phyloP scores from a whole-genome alignment of 2,888 invertebrate genomes.

The Physocephala rufipes region DNA sequence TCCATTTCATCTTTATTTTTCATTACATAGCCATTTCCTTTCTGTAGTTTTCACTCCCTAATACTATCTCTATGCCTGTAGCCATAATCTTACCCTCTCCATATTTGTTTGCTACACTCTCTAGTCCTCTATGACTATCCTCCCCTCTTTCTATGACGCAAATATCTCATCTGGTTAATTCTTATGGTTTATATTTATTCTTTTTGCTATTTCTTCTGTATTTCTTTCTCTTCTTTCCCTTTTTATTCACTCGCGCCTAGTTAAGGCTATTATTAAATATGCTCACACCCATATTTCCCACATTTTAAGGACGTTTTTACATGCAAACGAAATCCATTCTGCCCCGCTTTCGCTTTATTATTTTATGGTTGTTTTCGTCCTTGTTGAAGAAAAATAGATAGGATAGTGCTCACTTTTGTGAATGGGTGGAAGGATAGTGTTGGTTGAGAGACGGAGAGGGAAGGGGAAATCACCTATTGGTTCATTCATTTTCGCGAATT shows the following conservation, averaged over 20 bases:
- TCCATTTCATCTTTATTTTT: too few species aligned
- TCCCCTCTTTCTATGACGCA: neutral
- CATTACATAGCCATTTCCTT: too few species aligned
- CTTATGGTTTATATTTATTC: neutral
- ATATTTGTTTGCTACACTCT: too few species aligned
- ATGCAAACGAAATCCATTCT: constrained; percentile 18
- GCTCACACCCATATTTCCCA: constrained; percentile 15
- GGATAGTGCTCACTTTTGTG: too few species aligned
- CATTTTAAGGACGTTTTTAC: constrained; percentile 7
- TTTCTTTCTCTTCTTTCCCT: neutral
- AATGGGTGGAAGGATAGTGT: neutral
- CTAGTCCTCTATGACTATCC: neutral
- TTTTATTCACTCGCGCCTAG: neutral
- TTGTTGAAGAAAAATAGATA: too few species aligned
- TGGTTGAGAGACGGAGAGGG: neutral
- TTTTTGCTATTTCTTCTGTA: neutral
- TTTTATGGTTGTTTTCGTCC: neutral
- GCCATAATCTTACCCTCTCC: too few species aligned
- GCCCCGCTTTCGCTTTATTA: neutral
- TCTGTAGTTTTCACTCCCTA: too few species aligned
- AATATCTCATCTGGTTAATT: neutral
- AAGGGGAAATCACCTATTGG: neutral
- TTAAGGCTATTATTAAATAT: constrained; percentile 20
- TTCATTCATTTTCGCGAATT: constrained; percentile 18
- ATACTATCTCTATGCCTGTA: too few species aligned